Base-by-base conservation (phyloP, 1,140 invertebrate species). In the Drosophila subpulchrella region DNA sequence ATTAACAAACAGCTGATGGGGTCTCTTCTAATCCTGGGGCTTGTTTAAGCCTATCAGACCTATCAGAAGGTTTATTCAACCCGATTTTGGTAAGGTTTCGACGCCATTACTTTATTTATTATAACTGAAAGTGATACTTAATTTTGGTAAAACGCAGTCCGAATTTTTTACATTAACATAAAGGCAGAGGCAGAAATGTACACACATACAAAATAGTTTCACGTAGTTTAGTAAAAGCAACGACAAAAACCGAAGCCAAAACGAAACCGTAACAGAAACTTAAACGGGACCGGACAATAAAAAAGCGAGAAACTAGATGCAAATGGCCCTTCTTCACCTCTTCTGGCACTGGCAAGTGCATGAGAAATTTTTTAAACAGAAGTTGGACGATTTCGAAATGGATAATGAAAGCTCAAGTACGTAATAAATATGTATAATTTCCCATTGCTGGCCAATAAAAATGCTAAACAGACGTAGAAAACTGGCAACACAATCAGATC, bases 141-240 rank as follows among this genome's bases (percentile, higher is more conserved):
- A 78, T 78, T 20, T 55, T 12, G 81, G 47, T 51, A 54, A 61
- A 75, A 83, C 76, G 79, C 73, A 61, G 76, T 68, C 67, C 88
- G 80, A 88, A 88, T 88, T 72, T 88, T 83, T 76, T 51, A 47
- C 48, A 61, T 71, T 47, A 44, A 27, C 8, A 56, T 46, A 67
- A 54, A 46, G 58, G 55, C 58, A 47, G 24, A n/a, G 46, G 53
- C 50, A 27, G 47, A 70, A 78, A 53, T 75, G 67, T 78, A 57
- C 72, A 90, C 80, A 73, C 72, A 90, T 82, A 73, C 77, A 80
- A 86, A 90, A 90, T 90, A 86, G 73, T 82, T 90, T 73, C 86
- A 90, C 86, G 86, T 90, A 90, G 73, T 90, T 88, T 82, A 71
- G 74, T 71, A 71, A 63, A 78, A 65, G 44, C 51, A 41, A 50